Evolutionary conservation across 1,140 invertebrate species (phyloP).

Genomic region (Leptinotarsa lineolata): DNA sequence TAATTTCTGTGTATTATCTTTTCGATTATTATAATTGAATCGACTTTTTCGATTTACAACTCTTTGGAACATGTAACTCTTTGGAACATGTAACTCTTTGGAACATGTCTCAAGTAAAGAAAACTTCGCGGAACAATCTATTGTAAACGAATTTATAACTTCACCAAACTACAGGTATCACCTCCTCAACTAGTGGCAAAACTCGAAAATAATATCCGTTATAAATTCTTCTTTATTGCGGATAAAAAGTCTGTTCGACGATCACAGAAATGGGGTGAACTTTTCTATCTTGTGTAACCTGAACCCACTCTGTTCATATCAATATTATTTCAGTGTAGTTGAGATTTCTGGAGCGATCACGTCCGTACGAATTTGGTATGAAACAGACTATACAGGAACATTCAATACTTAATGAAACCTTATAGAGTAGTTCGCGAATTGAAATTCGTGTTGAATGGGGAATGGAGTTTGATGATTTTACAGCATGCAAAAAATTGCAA

Average conservation of each 20-base stretch:
- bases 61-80: not conserved
- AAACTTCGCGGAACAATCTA: conserved; percentile 1
- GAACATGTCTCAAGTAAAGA: not conserved
- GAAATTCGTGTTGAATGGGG: too few species aligned
- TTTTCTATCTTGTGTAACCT: conserved; percentile 7
- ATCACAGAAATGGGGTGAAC: conserved; percentile 22
- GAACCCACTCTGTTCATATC: conserved; percentile 12
- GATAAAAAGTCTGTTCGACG: conserved; percentile 3
- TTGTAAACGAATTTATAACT: conserved; percentile 16
- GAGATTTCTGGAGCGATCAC: conserved; percentile 6
- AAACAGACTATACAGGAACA: not conserved
- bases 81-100: not conserved
- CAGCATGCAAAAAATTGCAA: too few species aligned
- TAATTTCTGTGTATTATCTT: too few species aligned
- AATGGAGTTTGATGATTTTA: too few species aligned
- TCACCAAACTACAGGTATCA: conserved; percentile 15
- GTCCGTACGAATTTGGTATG: not conserved
- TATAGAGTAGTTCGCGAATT: not conserved
- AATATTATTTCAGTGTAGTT: conserved; percentile 29
- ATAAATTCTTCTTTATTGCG: conserved; percentile 18
- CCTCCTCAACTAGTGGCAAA: conserved; percentile 7
- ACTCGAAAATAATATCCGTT: conserved; percentile 2
- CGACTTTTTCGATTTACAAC: not conserved
- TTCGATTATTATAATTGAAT: too few species aligned
- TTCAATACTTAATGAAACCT: not conserved